phyloP scores from a whole-genome alignment of 2,888 invertebrate genomes.

The Chrysotoxum bicinctum region DNA sequence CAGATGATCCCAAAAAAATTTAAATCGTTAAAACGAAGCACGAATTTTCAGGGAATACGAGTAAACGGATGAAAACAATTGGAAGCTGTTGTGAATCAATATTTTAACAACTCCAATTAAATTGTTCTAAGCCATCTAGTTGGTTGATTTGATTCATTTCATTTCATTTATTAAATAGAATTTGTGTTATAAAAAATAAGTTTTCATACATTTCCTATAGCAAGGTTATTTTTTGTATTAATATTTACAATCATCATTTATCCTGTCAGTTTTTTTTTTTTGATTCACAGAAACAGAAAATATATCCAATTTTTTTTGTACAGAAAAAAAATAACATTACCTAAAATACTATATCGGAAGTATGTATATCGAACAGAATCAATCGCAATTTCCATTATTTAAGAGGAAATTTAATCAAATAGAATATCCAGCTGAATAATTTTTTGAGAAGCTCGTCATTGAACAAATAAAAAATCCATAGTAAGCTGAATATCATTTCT shows the following conservation, averaged over 20 bases:
- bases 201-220: no score
- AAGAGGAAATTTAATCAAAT: slow-evolving; percentile 38
- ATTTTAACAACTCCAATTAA: no score
- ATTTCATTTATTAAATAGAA: no score
- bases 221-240: neutral
- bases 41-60: no score
- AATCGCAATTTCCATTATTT: slow-evolving; percentile 26
- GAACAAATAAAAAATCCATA: neutral
- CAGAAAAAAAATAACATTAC: neutral
- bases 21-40: no score
- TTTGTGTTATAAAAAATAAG: no score
- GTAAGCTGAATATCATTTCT: slow-evolving; percentile 22
- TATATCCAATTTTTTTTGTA: neutral
- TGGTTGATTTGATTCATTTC: no score
- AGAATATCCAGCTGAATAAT: slow-evolving; percentile 38
- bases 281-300: neutral
- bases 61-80: no score
- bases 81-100: no score
- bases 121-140: no score
- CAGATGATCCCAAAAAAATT: no score
- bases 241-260: neutral
- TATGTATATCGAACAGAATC: neutral
- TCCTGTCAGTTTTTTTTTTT: neutral
- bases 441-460: slow-evolving; percentile 14
- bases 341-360: no score